Base-by-base conservation (phyloP, 2,888 invertebrate species). In the Heteromurus nitidus region DNA sequence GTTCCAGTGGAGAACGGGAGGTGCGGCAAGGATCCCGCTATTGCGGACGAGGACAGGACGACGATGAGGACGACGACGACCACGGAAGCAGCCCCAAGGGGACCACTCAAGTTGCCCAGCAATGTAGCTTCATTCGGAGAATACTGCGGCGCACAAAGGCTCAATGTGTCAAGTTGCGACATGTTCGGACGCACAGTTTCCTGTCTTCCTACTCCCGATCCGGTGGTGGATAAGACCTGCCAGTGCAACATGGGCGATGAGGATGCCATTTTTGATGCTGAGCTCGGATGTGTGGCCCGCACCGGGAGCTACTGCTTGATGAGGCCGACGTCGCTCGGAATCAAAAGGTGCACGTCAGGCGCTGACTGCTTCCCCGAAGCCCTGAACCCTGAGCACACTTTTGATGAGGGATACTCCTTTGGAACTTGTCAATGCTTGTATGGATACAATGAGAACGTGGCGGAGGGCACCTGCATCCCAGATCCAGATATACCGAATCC, bases 201-300 rank as follows among this genome's bases (percentile, higher is more conserved):
- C n/a, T n/a, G n/a, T n/a, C n/a, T n/a, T n/a, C n/a, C n/a, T n/a
- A n/a, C n/a, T n/a, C n/a, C n/a, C n/a, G n/a, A n/a, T n/a, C n/a
- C n/a, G n/a, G n/a, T n/a, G n/a, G n/a, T n/a, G n/a, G 24, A 65
- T 22, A 22, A 42, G 16, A 65, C 13, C 22, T 65, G 65, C 26
- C 42, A 42, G 5, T 65, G 65, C 44, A 65, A 24, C n/a, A 24
- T 65, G 65, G 24, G 16, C 1, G 65, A 65, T 42, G n/a, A n/a
- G n/a, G 42, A 62, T 11, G 5, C 44, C 22, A 16, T 24, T 11
- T 65, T 65, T 44, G 44, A 65, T 20, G 22, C 18, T 3, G 26
- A 20, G 1, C 65, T 65, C 11, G 20, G 30, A 1, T 65, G 65
- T n/a, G 65, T 65, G 36, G 42, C 28, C 7, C 13, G 20, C 16